phyloP scores from a whole-genome alignment of 2,888 invertebrate genomes.

The Drosophila vallismaia region DNA sequence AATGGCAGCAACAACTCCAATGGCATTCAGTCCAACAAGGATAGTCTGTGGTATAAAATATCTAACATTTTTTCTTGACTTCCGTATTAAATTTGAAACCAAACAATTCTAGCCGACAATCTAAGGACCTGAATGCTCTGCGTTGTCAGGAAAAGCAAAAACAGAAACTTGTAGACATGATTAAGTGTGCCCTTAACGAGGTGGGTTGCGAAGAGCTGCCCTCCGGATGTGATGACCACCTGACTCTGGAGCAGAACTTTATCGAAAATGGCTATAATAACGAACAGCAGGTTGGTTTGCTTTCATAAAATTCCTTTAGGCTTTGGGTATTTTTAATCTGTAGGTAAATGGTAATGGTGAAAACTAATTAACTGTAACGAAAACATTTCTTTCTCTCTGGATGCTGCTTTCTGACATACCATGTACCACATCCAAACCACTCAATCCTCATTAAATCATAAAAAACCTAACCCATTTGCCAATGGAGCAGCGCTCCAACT shows the following conservation, averaged over 20 bases:
- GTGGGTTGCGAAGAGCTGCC: conserved; percentile 95
- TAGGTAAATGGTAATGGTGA: conserved; percentile 44
- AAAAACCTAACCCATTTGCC: conserved; percentile 40
- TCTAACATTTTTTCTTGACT: background rate
- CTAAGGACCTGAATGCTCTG: conserved; percentile 91
- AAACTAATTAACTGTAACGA: conserved; percentile 44
- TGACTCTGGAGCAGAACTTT: conserved; percentile 85
- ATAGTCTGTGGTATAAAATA: conserved; percentile 81
- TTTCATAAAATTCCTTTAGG: conserved; percentile 5
- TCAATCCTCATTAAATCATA: conserved; percentile 3
- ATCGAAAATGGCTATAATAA: conserved; percentile 86
- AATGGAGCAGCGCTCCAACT: conserved; percentile 66
- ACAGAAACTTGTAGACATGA: conserved; percentile 92
- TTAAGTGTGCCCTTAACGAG: conserved; percentile 92
- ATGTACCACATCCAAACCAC: conserved; percentile 11
- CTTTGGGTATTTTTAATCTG: conserved; percentile 35
- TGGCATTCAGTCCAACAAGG: conserved; percentile 84
- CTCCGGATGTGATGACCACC: conserved; percentile 91
- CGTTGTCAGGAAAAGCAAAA: conserved; percentile 93
- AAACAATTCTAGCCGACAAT: conserved; percentile 69
- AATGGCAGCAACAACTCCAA: conserved; percentile 82
- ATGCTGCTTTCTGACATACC: conserved; percentile 49
- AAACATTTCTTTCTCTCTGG: conserved; percentile 50
- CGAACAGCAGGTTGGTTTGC: conserved; percentile 86
- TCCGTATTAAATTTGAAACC: background rate